These are phyloP conservation scores for Carcina quercana DNA, from an alignment of 2,888 invertebrate species.

Conservation along the genomic window DNA sequence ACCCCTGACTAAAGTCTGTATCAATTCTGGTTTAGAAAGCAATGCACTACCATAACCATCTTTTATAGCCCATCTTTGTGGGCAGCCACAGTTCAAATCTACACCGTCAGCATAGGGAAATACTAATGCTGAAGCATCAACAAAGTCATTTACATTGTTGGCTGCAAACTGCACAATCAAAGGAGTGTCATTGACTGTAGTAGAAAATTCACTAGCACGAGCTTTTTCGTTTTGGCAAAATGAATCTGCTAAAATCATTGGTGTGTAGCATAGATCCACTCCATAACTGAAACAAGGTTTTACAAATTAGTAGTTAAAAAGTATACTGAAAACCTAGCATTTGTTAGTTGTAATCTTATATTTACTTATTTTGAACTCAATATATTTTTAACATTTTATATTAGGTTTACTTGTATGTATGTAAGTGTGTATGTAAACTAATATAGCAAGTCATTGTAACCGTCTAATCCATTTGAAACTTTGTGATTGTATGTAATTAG, in stretches of 20 bases:
- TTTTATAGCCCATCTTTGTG: slow-evolving; percentile 95
- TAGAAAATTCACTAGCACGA: slow-evolving; percentile 86
- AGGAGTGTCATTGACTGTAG: slow-evolving; percentile 84
- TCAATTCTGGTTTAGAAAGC: slow-evolving; percentile 86
- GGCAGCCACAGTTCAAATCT: slow-evolving; percentile 98
- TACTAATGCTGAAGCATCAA: slow-evolving; percentile 88
- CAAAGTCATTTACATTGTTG: slow-evolving; percentile 86
- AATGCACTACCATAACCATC: slow-evolving; percentile 93
- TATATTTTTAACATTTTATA: no score
- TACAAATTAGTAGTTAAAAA: background rate
- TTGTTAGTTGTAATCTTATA: no score
- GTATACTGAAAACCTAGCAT: background rate
- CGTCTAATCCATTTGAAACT: no score
- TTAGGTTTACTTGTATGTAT: no score
- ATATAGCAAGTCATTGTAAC: no score
- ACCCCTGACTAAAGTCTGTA: slow-evolving; percentile 86
- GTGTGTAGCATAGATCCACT: slow-evolving; percentile 93
- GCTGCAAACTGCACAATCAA: slow-evolving; percentile 97
- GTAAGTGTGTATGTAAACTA: no score
- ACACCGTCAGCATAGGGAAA: slow-evolving; percentile 91
- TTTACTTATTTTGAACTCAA: no score
- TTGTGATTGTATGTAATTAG: no score
- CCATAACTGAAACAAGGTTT: slow-evolving; percentile 77
- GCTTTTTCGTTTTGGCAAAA: slow-evolving; percentile 93
- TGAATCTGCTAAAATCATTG: slow-evolving; percentile 97